Evolutionary conservation across 2,797 vertebrate genomes (phyloP), one percentile per base, ranked within the genome.

Genomic region (Myripristis jacobus): DNA sequence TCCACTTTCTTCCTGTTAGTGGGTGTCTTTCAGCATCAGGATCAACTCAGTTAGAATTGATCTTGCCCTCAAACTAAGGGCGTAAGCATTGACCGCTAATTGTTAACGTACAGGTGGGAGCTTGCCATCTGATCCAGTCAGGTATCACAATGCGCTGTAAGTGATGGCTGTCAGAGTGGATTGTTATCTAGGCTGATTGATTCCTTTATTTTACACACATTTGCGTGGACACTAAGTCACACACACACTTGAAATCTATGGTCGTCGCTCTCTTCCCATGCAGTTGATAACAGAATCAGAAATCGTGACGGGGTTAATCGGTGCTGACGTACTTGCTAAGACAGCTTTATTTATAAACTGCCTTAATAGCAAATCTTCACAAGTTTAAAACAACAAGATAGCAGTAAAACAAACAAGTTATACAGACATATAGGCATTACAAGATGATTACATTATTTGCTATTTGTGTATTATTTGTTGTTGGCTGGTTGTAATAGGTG

Each of bases 1-100:
- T 87, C 72, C 36, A 75, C 63, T 85, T 82, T 47, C 12, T 36
- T 51, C 50, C 44, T 41, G n/a, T 67, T 65, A 65, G 58, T 74
- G 38, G 55, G 59, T 15, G 3, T 84, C 76, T 81, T 64, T 84
- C 51, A 68, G 34, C 64, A 77, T 61, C 52, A 54, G 71, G 60
- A 78, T 78, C 48, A 87, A 87, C 79, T 63, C 3, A 0, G 82
- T 91, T 92, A 88, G 77, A 56, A 87, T 85, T n/a, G 80, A 91
- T 75, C 50, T 57, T 59, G 44, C 16, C 27, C 52, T 75, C 43
- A 69, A 43, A 64, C 58, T 71, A 77, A 91, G 3, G 75, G 75
- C 54, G 60, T 89, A 90, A 87, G 85, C 70, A 90, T 79, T 44
- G 86, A 91, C 84, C 64, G 46, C 60, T 83, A 81, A 64, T 38